Conservation (phyloP, 2,888 invertebrate genomes). For the Microplitis deprimator region DNA sequence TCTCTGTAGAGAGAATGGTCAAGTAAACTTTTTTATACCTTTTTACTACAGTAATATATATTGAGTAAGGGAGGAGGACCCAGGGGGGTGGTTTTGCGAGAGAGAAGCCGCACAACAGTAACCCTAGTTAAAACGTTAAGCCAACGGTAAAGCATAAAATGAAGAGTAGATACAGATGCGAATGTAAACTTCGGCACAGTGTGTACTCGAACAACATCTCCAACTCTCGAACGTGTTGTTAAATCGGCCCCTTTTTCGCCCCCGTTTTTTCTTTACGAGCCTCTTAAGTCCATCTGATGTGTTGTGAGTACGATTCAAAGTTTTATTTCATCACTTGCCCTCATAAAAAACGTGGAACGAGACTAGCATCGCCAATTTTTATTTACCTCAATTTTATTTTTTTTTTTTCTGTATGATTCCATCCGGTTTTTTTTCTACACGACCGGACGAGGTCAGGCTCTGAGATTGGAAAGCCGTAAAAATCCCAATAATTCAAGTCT, state of each 20-base stretch:
- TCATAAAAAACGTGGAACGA: conserved; percentile 27
- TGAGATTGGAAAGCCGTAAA: conserved; percentile 26
- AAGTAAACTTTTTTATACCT: background rate
- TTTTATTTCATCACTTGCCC: conserved; percentile 25
- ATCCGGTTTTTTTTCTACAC: background rate
- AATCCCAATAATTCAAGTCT: background rate
- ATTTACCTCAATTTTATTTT: background rate
- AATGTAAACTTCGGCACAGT: conserved; percentile 11
- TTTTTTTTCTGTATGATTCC: background rate
- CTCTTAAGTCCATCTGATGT: conserved; percentile 33
- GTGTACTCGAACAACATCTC: background rate
- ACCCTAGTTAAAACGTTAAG: conserved; percentile 15
- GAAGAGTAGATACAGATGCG: conserved; percentile 23
- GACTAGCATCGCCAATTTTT: conserved; percentile 4
- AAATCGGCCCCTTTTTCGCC: conserved; percentile 18
- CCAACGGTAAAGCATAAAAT: conserved; percentile 27
- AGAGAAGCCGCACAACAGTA: background rate
- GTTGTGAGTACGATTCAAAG: conserved; percentile 30
- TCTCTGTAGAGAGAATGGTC: background rate
- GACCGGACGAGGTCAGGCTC: conserved; percentile 8
- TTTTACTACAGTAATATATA: background rate
- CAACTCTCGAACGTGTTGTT: background rate
- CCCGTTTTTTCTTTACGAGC: conserved; percentile 31
- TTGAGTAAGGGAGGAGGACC: background rate
- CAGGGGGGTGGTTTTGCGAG: background rate